phyloP scores from a whole-genome alignment of 2,888 invertebrate species.

The Perithous albicinctus region DNA sequence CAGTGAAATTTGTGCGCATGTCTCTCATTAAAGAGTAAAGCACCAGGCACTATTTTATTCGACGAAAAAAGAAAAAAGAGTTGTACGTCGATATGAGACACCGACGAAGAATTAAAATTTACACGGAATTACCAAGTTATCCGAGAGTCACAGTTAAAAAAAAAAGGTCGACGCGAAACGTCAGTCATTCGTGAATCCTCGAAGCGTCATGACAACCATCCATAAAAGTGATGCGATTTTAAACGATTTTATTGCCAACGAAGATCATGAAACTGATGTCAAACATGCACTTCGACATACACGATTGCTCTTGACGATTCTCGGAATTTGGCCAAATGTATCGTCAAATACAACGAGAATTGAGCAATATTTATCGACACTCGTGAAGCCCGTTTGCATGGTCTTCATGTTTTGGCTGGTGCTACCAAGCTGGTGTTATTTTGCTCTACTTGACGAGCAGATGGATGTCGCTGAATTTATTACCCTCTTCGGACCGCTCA shows the following conservation, averaged over 20 bases:
- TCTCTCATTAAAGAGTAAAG: not conserved
- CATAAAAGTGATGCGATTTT: too few species aligned
- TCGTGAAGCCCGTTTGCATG: slow-evolving; percentile 26
- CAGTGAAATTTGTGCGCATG: not conserved
- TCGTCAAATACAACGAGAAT: slow-evolving; percentile 24
- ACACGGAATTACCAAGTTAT: too few species aligned
- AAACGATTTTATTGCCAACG: too few species aligned
- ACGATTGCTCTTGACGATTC: not conserved
- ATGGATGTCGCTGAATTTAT: slow-evolving; percentile 26
- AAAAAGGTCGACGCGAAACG: not conserved
- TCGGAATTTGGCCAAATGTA: slow-evolving; percentile 53
- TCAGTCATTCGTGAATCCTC: not conserved
- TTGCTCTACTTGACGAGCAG: not conserved
- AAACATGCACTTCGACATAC: not conserved
- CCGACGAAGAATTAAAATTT: not conserved
- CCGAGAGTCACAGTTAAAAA: not conserved
- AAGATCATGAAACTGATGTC: not conserved
- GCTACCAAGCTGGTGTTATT: slow-evolving; percentile 14
- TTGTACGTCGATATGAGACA: not conserved
- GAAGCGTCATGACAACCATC: not conserved
- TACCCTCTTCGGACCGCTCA: slow-evolving; percentile 35
- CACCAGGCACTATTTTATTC: not conserved
- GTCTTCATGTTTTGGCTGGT: slow-evolving; percentile 31
- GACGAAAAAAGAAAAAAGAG: not conserved
- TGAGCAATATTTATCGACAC: slow-evolving; percentile 14